phyloP scores from a whole-genome alignment of 1,140 invertebrate species.

The Pachyrhynchus sulphureomaculatus region DNA sequence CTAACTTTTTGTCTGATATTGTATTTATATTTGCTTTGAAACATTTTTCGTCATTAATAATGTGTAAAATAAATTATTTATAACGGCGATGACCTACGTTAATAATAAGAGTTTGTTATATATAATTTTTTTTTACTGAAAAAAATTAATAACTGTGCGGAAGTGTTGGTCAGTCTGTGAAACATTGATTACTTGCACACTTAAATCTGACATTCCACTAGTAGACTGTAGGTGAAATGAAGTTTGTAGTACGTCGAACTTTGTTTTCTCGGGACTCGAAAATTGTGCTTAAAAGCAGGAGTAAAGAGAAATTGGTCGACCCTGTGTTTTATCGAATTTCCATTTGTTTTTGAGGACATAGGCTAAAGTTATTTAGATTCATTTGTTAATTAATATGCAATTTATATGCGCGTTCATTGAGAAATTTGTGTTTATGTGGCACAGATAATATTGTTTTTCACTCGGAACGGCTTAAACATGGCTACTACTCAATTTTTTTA shows the following conservation, averaged over 20 bases:
- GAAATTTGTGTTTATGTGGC: slow-evolving; percentile 38
- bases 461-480: slow-evolving; percentile 45
- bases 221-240: slow-evolving; percentile 39
- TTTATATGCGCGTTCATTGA: slow-evolving; percentile 10
- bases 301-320: slow-evolving; percentile 33
- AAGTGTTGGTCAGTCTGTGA: not conserved
- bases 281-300: slow-evolving; percentile 16
- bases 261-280: slow-evolving; percentile 27
- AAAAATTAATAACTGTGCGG: not conserved
- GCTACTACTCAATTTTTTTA: slow-evolving; percentile 40
- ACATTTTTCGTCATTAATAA: no score
- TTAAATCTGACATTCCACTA: slow-evolving; percentile 19
- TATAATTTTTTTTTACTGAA: not conserved
- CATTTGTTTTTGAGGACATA: slow-evolving; percentile 11
- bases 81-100: no score
- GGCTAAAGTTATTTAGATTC: not conserved
- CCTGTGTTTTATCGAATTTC: slow-evolving; percentile 23
- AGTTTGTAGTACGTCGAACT: slow-evolving; percentile 36
- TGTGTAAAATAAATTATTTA: no score
- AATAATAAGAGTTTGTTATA: not conserved
- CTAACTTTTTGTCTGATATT: not conserved
- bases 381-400: slow-evolving; percentile 13
- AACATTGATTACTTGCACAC: slow-evolving; percentile 19
- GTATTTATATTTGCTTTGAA: not conserved
- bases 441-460: slow-evolving; percentile 42